These are phyloP conservation scores for Zaprionus nigranus DNA, from an alignment of 1,140 invertebrate species.

Conservation along the genomic window DNA sequence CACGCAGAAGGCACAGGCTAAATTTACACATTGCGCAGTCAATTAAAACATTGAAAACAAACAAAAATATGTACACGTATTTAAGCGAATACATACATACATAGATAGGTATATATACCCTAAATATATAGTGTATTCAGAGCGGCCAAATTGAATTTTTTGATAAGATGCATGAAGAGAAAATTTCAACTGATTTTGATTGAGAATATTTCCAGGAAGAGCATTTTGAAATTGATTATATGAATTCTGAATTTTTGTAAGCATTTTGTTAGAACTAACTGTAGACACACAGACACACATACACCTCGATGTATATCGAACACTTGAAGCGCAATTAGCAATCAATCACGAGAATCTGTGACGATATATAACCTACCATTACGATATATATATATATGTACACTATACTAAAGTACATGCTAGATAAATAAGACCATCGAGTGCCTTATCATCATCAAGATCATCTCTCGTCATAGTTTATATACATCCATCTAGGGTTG, in stretches of 20 bases:
- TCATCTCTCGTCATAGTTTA: slow-evolving; percentile 36
- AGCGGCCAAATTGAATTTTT: slow-evolving; percentile 43
- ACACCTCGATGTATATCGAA: slow-evolving; percentile 16
- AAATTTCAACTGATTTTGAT: slow-evolving; percentile 25
- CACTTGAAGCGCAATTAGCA: slow-evolving; percentile 67
- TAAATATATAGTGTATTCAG: slow-evolving; percentile 19
- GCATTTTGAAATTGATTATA: slow-evolving; percentile 22
- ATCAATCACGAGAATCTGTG: slow-evolving; percentile 51
- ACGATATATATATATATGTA: slow-evolving; percentile 13
- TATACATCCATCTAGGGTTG: slow-evolving; percentile 15
- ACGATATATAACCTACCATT: slow-evolving; percentile 9
- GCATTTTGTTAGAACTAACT: slow-evolving; percentile 27
- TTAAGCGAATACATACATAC: slow-evolving; percentile 22
- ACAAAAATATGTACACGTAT: slow-evolving; percentile 6
- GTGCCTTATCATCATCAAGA: slow-evolving; percentile 72
- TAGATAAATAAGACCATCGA: slow-evolving; percentile 44
- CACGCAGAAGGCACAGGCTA: slow-evolving; percentile 17
- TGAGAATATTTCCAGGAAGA: slow-evolving; percentile 14
- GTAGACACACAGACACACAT: neutral
- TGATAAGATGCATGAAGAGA: slow-evolving; percentile 34
- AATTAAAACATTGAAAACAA: slow-evolving; percentile 57
- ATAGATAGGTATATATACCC: neutral
- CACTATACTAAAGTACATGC: slow-evolving; percentile 4
- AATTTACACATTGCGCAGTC: slow-evolving; percentile 68
- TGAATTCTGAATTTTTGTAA: slow-evolving; percentile 22